Evolutionary conservation across 2,888 invertebrate species (phyloP).

Genomic region (Caenorhabditis zanzibari): DNA sequence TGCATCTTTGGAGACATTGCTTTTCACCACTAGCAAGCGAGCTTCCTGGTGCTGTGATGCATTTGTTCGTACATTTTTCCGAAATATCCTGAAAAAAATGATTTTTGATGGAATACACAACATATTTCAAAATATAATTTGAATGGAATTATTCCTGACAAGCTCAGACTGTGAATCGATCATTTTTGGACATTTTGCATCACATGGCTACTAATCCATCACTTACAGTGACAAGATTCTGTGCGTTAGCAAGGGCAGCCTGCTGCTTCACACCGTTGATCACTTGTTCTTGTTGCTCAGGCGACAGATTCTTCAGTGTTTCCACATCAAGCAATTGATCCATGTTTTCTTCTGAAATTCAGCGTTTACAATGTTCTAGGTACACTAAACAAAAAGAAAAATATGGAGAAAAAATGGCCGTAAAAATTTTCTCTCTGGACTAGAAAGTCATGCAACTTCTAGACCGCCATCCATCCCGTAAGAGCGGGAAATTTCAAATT

Average conservation of each 20-base stretch:
- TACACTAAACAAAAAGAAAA: background rate
- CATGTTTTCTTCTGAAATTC: slow-evolving; percentile 67
- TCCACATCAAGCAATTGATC: slow-evolving; percentile 80
- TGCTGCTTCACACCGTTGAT: slow-evolving; percentile 80
- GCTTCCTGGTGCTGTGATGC: slow-evolving; percentile 80
- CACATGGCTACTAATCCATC: background rate
- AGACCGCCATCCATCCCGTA: slow-evolving; percentile 24
- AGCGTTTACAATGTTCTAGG: background rate
- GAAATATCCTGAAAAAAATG: slow-evolving; percentile 78
- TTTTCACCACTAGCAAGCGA: slow-evolving; percentile 78
- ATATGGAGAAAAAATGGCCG: background rate
- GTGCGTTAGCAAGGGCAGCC: slow-evolving; percentile 80
- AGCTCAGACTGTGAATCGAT: background rate
- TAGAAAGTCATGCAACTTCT: background rate
- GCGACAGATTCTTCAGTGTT: slow-evolving; percentile 78
- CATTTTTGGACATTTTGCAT: background rate
- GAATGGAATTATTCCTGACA: background rate
- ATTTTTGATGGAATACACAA: background rate
- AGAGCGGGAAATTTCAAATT: slow-evolving; percentile 6
- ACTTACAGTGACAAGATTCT: slow-evolving; percentile 80
- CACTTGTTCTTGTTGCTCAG: slow-evolving; percentile 81
- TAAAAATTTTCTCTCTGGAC: slow-evolving; percentile 11
- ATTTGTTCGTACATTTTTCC: slow-evolving; percentile 82
- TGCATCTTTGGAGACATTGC: slow-evolving; percentile 80
- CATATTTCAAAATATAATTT: background rate